These are phyloP conservation scores for Steinernema hermaphroditum DNA, from an alignment of 2,888 invertebrate species.

Conservation along the genomic window DNA sequence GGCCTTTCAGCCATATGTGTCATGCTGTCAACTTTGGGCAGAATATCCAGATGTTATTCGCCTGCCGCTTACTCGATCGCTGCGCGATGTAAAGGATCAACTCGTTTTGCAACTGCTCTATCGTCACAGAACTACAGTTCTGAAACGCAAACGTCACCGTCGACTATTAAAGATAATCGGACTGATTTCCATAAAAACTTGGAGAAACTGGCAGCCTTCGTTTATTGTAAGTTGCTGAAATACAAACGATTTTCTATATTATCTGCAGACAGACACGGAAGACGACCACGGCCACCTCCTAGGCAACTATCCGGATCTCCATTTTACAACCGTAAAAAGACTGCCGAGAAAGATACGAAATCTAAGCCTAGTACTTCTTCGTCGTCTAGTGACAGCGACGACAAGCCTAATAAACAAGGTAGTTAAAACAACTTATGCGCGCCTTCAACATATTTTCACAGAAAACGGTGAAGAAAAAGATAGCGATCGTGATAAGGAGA, in stretches of 20 bases:
- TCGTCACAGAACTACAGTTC: neutral
- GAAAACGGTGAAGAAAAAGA: neutral
- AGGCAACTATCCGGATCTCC: constrained; percentile 8
- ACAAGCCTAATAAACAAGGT: neutral
- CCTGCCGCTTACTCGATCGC: neutral
- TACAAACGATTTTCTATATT: too few relatives aligned
- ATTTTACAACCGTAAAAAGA: neutral
- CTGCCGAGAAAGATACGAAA: neutral
- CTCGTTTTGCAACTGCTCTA: neutral
- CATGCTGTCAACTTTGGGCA: neutral
- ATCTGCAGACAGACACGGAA: neutral
- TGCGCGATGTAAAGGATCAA: neutral
- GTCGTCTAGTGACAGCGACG: neutral
- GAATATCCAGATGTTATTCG: neutral
- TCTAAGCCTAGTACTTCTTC: neutral
- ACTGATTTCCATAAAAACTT: neutral
- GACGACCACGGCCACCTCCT: neutral
- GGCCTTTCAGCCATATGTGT: constrained; percentile 12
- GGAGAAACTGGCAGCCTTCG: neutral
- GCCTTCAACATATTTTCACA: neutral
- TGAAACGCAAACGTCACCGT: too few relatives aligned
- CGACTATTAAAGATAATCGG: too few relatives aligned
- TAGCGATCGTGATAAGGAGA: neutral
- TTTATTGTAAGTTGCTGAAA: constrained; percentile 11
- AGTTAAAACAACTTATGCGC: too few relatives aligned